These are phyloP conservation scores for Arenaria interpres DNA, from an alignment of 2,113 vertebrate genomes.

Conservation along the genomic window DNA sequence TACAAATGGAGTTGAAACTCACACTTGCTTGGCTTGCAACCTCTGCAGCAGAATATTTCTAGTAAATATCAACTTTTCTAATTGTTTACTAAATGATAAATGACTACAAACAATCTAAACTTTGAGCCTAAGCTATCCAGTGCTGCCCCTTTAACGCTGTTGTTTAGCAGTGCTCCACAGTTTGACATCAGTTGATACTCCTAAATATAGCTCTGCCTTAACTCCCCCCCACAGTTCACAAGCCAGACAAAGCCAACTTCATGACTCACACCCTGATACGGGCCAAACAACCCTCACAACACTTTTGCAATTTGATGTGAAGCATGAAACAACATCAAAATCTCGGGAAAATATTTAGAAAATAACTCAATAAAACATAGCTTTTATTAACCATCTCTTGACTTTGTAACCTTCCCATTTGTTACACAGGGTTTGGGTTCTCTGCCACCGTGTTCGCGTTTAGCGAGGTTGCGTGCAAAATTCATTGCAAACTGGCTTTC, in stretches of 20 bases:
- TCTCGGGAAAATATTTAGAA: background rate
- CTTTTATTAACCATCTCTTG: background rate
- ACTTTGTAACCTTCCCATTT: background rate
- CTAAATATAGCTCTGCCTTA: conserved; percentile 62
- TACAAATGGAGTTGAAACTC: background rate
- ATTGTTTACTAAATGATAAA: background rate
- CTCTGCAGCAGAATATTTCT: background rate
- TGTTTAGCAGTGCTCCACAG: conserved; percentile 23
- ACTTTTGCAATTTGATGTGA: background rate
- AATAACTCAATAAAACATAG: background rate
- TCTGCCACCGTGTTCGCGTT: rapidly evolving
- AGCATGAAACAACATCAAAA: background rate
- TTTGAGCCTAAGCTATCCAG: background rate
- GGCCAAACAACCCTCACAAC: conserved; percentile 42
- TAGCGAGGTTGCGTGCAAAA: background rate
- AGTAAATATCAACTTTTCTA: background rate
- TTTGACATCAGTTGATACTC: conserved; percentile 49
- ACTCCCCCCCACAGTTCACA: conserved; percentile 44
- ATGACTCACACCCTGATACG: conserved; percentile 50
- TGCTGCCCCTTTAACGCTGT: conserved; percentile 25
- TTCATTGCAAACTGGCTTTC: background rate
- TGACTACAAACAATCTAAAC: background rate
- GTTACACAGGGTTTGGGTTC: background rate
- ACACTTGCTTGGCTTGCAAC: background rate
- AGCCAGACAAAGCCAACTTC: conserved; percentile 54